These are phyloP conservation scores for Phocoena sinus DNA, from an alignment of 2,113 vertebrate genomes.

Conservation along the genomic window DNA sequence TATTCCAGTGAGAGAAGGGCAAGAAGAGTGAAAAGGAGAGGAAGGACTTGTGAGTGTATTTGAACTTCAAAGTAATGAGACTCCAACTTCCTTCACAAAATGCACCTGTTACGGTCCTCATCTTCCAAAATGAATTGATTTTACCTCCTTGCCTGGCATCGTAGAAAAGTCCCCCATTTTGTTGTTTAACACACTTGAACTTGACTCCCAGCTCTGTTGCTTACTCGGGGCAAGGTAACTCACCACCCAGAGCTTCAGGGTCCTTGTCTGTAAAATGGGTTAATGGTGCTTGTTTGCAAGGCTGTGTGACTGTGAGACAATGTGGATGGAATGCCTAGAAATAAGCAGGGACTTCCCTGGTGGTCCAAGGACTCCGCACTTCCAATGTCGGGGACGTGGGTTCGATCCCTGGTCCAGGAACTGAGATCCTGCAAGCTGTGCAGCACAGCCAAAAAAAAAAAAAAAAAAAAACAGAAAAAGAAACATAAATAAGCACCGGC, in stretches of 20 bases:
- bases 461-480: too few species aligned
- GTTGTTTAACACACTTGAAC: neutral
- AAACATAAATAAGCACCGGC: neutral
- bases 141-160: neutral
- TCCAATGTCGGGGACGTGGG: accelerated
- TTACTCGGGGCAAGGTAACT: neutral
- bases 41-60: neutral
- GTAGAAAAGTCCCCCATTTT: neutral
- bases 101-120: neutral
- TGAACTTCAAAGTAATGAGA: neutral
- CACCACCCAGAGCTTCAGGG: neutral
- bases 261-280: neutral
- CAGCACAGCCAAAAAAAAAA: neutral
- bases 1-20: neutral
- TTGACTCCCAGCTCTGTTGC: neutral
- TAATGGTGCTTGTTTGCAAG: neutral
- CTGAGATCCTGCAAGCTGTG: too few species aligned
- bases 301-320: neutral
- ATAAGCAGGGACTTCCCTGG: neutral
- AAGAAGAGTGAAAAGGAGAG: neutral
- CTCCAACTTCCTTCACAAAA: neutral
- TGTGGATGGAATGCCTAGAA: neutral
- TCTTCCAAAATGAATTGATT: neutral
- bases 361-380: accelerated
- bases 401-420: neutral